Conservation (phyloP, 2,113 vertebrate genomes). For the Tetraodon nigroviridis region DNA sequence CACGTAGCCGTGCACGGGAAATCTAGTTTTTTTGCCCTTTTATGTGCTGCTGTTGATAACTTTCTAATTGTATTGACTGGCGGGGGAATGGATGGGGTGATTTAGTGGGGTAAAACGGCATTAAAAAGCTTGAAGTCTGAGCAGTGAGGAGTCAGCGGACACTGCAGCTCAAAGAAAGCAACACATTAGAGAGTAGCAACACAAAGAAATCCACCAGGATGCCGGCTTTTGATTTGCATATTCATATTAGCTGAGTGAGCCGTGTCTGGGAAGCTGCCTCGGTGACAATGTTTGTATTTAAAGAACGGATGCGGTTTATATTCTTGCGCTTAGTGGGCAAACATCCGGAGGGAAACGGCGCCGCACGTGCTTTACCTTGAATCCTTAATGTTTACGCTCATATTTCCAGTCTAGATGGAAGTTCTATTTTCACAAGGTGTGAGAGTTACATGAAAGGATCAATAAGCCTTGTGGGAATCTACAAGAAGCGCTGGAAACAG, state of each 20-base stretch:
- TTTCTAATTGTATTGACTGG: constrained; percentile 37
- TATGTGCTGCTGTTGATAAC: constrained; percentile 35
- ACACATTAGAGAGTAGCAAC: constrained; percentile 6
- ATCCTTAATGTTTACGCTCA: not conserved
- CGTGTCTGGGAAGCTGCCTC: constrained; percentile 10
- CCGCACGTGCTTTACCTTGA: constrained; percentile 8
- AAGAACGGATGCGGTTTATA: constrained; percentile 8
- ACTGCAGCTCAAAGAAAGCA: constrained; percentile 11
- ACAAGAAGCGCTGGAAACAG: too few species aligned
- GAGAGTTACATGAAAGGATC: not conserved
- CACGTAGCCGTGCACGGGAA: constrained; percentile 4
- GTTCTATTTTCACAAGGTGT: not conserved
- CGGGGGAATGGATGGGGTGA: not conserved
- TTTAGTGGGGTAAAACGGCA: not conserved
- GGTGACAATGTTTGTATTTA: constrained; percentile 3
- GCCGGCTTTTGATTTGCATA: constrained; percentile 36
- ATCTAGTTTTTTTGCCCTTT: constrained; percentile 17
- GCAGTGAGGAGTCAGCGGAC: not conserved
- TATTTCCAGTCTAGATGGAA: not conserved
- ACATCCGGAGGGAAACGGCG: not conserved
- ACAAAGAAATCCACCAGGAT: constrained; percentile 4
- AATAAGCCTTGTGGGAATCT: not conserved
- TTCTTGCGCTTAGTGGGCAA: not conserved
- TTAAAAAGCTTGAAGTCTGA: constrained; percentile 25
- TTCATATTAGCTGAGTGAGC: constrained; percentile 16